These are phyloP conservation scores for Micromussa lordhowensis DNA, from an alignment of 92 coral and sea anemone species.

Conservation along the genomic window DNA sequence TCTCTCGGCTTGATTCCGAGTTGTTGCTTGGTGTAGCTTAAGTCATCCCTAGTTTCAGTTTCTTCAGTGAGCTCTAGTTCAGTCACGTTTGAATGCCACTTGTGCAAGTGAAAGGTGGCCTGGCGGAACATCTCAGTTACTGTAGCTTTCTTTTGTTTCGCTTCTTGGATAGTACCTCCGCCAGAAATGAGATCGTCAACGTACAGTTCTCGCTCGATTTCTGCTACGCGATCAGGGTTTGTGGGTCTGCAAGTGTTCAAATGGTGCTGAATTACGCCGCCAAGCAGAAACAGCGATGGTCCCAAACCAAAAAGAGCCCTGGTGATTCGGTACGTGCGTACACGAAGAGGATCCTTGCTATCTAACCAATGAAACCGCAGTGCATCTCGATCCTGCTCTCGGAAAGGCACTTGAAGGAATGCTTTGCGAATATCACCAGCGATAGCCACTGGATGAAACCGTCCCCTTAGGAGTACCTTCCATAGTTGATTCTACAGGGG, in stretches of 20 bases:
- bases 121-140: too few species aligned
- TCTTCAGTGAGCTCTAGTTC: too few species aligned
- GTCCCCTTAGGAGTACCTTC: constrained; percentile 60
- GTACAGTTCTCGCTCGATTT: too few species aligned
- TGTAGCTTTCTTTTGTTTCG: constrained; percentile 38
- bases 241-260: too few species aligned
- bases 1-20: constrained; percentile 18
- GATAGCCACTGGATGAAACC: constrained; percentile 76
- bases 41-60: constrained; percentile 40
- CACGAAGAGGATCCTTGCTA: constrained; percentile 58
- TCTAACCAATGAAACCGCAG: constrained; percentile 69
- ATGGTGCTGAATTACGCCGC: constrained; percentile 60
- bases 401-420: too few species aligned
- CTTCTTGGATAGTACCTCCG: constrained; percentile 51
- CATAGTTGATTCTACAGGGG: constrained; percentile 72
- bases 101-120: too few species aligned
- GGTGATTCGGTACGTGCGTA: constrained; percentile 61
- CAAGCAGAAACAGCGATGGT: constrained; percentile 54
- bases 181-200: constrained; percentile 61
- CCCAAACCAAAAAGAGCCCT: constrained; percentile 60
- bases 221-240: too few species aligned
- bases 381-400: constrained; percentile 67
- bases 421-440: too few species aligned
- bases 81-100: too few species aligned
- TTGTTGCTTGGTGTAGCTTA: constrained; percentile 59